A percentile compares a stretch with the other conserved stretches of the same genome.
These are phyloP conservation scores for Autographa pulchrina DNA, from an alignment of 2,888 invertebrate species.

Conservation along the genomic window DNA sequence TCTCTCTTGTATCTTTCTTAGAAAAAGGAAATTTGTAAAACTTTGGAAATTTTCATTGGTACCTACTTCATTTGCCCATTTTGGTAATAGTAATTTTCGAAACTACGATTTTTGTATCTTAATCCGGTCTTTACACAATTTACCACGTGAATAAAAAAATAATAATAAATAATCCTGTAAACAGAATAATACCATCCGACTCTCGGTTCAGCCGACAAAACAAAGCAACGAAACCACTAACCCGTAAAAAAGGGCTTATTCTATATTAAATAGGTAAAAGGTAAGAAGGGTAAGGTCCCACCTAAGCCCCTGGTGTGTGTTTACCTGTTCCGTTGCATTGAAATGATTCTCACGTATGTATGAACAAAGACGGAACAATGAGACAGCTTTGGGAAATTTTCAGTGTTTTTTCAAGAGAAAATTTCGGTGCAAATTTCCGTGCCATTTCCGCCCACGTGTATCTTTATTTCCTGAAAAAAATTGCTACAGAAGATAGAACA, in stretches of 20 bases:
- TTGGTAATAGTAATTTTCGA: no score
- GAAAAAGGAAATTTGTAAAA: no score
- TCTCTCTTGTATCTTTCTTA: no score
- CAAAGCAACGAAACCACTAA: not conserved
- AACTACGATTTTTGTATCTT: no score
- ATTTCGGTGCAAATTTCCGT: not conserved
- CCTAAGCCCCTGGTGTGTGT: not conserved
- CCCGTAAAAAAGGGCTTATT: conserved; percentile 1
- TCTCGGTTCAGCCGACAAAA: not conserved
- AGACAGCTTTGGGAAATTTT: not conserved
- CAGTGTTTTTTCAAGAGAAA: not conserved
- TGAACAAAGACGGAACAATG: not conserved
- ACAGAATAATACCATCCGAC: not conserved
- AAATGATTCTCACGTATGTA: not conserved
- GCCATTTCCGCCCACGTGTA: no score
- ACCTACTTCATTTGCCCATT: no score
- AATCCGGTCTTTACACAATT: no score
- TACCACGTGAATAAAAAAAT: no score
- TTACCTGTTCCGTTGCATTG: not conserved
- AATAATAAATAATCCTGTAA: not conserved
- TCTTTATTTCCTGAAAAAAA: no score
- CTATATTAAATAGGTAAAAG: not conserved
- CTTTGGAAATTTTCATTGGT: no score
- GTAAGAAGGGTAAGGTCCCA: not conserved
- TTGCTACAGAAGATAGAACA: no score